phyloP scores from a whole-genome alignment of 2,888 invertebrate genomes.

The Cryptocephalus moraei region DNA sequence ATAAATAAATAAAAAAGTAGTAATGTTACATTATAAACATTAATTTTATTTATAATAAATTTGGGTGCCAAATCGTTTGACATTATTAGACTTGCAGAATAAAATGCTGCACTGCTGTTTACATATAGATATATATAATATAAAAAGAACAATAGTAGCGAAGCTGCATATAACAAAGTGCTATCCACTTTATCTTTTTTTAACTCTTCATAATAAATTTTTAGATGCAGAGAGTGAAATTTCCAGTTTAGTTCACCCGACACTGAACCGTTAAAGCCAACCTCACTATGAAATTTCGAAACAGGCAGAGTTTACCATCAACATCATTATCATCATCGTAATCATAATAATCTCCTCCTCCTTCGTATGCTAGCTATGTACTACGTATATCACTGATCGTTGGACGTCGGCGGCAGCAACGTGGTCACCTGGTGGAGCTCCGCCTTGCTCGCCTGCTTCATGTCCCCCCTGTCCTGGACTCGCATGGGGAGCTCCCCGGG shows the following conservation, averaged over 20 bases:
- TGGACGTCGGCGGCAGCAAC: constrained; percentile 19
- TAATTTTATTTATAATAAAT: constrained; percentile 17
- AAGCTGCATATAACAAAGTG: constrained; percentile 37
- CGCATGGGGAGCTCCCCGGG: constrained; percentile 16
- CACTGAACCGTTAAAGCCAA: constrained; percentile 17
- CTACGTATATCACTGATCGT: constrained; percentile 17
- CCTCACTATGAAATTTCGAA: constrained; percentile 25
- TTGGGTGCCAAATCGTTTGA: constrained; percentile 28
- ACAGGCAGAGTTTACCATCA: constrained; percentile 14
- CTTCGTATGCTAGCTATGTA: constrained; percentile 18
- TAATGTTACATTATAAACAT: constrained; percentile 28
- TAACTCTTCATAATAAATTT: neutral
- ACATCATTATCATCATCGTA: neutral
- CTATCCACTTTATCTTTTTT: constrained; percentile 15
- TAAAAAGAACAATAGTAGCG: constrained; percentile 28
- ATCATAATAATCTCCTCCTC: no score
- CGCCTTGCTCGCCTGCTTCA: constrained; percentile 18
- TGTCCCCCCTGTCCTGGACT: constrained; percentile 20
- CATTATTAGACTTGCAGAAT: constrained; percentile 21
- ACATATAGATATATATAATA: constrained; percentile 16
- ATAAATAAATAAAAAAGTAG: constrained; percentile 19
- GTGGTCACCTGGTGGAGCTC: constrained; percentile 31
- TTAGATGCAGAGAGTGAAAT: neutral
- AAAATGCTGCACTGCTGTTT: constrained; percentile 23
- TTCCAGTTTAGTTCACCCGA: constrained; percentile 11